These are phyloP conservation scores for Lathamus discolor DNA, from an alignment of 2,113 vertebrate genomes.

Conservation along the genomic window DNA sequence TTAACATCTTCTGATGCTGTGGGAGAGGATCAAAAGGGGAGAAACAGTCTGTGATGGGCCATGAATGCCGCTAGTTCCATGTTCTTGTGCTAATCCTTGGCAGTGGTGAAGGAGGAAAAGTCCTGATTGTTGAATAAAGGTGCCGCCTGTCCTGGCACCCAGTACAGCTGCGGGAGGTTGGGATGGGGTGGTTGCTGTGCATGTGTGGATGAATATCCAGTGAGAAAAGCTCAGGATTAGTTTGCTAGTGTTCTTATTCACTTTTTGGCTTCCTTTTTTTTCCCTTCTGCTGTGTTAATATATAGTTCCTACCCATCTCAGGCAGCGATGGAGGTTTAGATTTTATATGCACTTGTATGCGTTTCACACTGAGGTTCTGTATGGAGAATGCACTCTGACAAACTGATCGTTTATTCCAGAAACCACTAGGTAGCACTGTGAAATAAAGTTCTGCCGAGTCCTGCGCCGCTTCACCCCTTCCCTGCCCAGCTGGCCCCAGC, in stretches of 20 bases:
- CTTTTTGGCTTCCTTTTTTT: rapidly evolving
- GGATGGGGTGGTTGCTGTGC: neutral
- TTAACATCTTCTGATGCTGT: neutral
- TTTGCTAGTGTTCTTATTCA: rapidly evolving
- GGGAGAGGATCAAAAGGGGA: neutral
- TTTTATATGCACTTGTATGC: neutral
- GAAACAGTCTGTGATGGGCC: neutral
- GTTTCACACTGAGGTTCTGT: rapidly evolving
- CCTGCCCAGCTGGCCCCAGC: neutral
- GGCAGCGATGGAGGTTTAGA: neutral
- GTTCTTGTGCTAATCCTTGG: neutral
- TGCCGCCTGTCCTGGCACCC: neutral
- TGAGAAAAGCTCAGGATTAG: neutral
- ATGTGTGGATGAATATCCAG: neutral
- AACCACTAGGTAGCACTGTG: slow-evolving; percentile 69
- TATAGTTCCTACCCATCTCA: neutral
- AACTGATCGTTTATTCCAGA: neutral
- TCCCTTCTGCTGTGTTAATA: rapidly evolving
- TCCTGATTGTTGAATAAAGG: neutral
- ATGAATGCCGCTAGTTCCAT: rapidly evolving
- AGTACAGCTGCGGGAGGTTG: neutral
- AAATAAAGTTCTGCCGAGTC: slow-evolving; percentile 38
- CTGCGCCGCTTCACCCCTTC: rapidly evolving
- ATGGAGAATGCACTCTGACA: neutral
- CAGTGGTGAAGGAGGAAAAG: neutral